Evolutionary conservation across 2,113 vertebrate genomes (phyloP), one percentile per base, ranked within the genome.

Genomic region (Lamprologus ornatipinnis): DNA sequence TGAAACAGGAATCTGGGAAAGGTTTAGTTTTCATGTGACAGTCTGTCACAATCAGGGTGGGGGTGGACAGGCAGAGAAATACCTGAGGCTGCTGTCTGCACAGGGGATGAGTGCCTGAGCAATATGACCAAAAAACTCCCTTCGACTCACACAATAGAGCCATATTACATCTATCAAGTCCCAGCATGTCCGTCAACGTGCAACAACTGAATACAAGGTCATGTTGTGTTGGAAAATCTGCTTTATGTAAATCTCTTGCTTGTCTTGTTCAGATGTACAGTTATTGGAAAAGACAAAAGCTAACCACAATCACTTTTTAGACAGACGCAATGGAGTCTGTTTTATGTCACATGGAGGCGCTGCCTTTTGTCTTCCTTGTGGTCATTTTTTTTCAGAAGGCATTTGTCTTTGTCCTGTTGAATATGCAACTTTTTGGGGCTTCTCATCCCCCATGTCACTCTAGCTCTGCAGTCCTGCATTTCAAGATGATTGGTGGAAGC

Each of bases 1-100:
- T 94, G 95, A 95, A 96, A 95, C 58, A 28, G 78, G 92, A 95
- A 88, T 92, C 91, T 94, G 89, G 89, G 89, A 94, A 89, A 91
- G 88, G 47, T 91, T 91, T 94, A 57, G 51, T 63, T 93, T 92
- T 95, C 90, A 88, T 63, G 42, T 65, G 11, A 80, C 90, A 45
- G 83, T 84, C 89, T 85, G 70, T 80, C 83, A 94, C 84, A 94
- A 88, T 92, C 80, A 51, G 40, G 83, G 78, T 60, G 87, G 81
- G 89, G 83, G 90, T 42, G 88, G 58, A 80, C 80, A 42, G 33
- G 58, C 80, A 65, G 83, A 73, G 89, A 91, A 93, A 93, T 92
- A 94, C 93, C 94, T 94, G 91, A 92, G 92, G 94, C 88, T 57
- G 82, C 81, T 89, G 94, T 91, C 91, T 90, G 86, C 15, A 12